Percentiles rank a stretch among this genome's conserved stretches.
phyloP scores from a whole-genome alignment of 2,888 invertebrate genomes.

The Micoletzkya japonica region DNA sequence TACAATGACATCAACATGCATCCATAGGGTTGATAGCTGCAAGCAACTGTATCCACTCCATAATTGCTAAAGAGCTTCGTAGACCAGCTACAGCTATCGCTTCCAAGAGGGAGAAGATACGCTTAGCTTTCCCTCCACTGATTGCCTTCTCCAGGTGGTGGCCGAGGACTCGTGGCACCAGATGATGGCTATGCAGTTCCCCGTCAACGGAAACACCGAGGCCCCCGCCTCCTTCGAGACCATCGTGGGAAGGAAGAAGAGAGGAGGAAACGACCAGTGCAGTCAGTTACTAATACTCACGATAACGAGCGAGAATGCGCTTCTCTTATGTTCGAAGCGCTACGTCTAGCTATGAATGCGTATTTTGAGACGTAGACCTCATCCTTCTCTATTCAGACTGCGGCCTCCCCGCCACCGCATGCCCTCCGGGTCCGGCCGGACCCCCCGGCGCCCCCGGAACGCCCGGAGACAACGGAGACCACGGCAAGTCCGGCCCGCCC shows the following conservation, averaged over 20 bases:
- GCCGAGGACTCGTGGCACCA: constrained; percentile 35
- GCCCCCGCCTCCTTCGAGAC: constrained; percentile 24
- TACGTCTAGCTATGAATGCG: no score
- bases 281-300: constrained; percentile 3
- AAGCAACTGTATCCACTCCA: no score
- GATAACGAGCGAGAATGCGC: no score
- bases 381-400: no score
- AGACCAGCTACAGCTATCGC: no score
- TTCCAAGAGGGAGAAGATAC: no score
- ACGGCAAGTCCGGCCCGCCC: constrained; percentile 40
- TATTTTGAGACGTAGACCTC: no score
- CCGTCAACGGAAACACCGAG: constrained; percentile 11
- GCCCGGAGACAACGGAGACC: constrained; percentile 37
- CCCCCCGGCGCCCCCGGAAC: constrained; percentile 37
- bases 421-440: constrained; percentile 42
- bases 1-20: no score
- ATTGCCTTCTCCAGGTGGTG: constrained; percentile 29
- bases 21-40: no score
- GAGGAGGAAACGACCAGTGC: constrained; percentile 28
- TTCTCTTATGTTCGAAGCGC: no score
- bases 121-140: no score
- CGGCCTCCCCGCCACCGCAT: constrained; percentile 34
- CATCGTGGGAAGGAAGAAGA: constrained; percentile 26
- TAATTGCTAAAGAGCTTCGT: no score
- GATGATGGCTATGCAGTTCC: constrained; percentile 30